A percentile compares a stretch with the other conserved stretches of the same genome.
Evolutionary conservation across 2,113 vertebrate species (phyloP).

Genomic region (Cygnus atratus): DNA sequence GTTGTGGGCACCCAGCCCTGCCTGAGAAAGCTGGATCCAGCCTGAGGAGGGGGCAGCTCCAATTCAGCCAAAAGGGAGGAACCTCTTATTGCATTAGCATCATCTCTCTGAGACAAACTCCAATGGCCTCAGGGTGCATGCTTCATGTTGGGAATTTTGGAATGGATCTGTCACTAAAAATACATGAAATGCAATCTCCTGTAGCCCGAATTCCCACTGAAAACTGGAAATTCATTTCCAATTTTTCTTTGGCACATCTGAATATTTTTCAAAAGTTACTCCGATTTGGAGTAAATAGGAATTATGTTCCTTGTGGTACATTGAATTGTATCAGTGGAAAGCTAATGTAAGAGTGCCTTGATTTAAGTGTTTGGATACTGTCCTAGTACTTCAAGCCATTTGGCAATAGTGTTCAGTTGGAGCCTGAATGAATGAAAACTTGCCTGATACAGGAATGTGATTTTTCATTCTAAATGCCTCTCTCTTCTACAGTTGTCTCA

Average conservation of each 20-base stretch:
- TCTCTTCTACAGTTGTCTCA: neutral
- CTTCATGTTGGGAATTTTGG: neutral
- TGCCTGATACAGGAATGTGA: neutral
- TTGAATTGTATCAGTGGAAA: neutral
- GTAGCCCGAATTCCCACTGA: neutral
- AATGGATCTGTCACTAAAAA: neutral
- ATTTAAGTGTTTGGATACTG: neutral
- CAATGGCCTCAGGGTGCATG: neutral
- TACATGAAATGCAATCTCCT: neutral
- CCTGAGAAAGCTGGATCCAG: neutral
- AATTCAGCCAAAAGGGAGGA: neutral
- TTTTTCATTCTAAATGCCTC: neutral
- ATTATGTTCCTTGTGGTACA: neutral
- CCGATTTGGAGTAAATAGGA: neutral
- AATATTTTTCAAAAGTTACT: neutral
- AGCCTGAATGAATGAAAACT: constrained; percentile 11
- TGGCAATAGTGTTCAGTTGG: neutral
- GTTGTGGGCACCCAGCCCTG: neutral
- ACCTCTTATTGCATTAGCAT: neutral
- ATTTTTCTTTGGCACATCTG: neutral
- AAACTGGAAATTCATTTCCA: neutral
- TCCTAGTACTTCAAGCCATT: neutral
- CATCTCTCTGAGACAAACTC: neutral
- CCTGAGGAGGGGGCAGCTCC: neutral
- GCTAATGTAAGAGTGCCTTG: neutral